Conservation (phyloP, 2,113 vertebrate genomes). For the Apaloderma vittatum region DNA sequence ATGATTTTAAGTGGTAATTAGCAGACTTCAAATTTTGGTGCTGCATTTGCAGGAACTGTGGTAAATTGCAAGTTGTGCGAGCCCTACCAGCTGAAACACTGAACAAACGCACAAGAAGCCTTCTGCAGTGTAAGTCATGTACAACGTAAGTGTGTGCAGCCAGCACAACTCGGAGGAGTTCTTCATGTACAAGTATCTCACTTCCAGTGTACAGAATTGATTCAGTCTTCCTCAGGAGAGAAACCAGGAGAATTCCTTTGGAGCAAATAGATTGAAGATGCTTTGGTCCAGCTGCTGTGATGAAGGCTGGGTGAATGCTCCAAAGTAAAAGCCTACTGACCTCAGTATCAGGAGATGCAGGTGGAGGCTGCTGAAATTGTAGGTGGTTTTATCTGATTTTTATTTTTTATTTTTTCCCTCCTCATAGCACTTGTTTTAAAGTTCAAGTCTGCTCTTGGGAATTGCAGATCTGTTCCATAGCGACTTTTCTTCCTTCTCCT, state of each 20-base stretch:
- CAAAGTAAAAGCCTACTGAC: not conserved
- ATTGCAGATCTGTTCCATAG: not conserved
- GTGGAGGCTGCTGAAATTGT: not conserved
- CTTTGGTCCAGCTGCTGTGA: not conserved
- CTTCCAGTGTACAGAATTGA: not conserved
- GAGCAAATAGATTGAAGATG: not conserved
- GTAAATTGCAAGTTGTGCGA: not conserved
- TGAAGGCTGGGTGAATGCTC: not conserved
- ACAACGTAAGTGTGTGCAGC: not conserved
- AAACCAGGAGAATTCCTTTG: not conserved
- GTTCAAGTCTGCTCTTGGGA: not conserved
- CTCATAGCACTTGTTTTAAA: not conserved
- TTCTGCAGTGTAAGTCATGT: fast-evolving
- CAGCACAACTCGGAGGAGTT: not conserved
- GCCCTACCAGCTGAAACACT: not conserved
- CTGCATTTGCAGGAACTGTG: not conserved
- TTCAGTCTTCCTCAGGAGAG: not conserved
- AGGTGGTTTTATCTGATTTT: not conserved
- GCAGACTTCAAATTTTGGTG: not conserved
- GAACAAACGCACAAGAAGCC: not conserved
- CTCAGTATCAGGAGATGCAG: not conserved
- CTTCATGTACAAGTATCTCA: not conserved
- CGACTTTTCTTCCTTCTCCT: not conserved
- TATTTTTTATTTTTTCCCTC: fast-evolving
- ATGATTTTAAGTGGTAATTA: not conserved